These are phyloP conservation scores for Triplophysa rosa DNA, from an alignment of 2,113 vertebrate species.

Conservation along the genomic window DNA sequence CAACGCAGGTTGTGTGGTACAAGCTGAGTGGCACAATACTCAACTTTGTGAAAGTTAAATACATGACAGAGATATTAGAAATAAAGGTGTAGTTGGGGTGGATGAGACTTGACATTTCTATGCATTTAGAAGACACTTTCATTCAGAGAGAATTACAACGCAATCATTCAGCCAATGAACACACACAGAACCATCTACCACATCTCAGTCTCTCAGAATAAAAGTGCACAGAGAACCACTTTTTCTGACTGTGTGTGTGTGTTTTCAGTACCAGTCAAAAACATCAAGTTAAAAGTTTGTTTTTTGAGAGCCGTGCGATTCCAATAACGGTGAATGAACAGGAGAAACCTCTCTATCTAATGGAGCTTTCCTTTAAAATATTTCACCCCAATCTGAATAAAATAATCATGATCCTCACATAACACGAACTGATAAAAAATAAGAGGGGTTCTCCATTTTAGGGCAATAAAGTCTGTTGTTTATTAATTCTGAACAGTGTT, in stretches of 20 bases:
- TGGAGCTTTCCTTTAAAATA: slow-evolving; percentile 38
- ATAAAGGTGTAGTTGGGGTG: too few species aligned
- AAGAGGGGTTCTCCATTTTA: slow-evolving; percentile 62
- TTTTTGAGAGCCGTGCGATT: slow-evolving; percentile 36
- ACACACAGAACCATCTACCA: background rate
- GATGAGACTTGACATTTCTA: too few species aligned
- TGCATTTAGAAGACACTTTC: too few species aligned
- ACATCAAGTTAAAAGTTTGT: slow-evolving; percentile 38
- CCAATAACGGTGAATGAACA: slow-evolving; percentile 46
- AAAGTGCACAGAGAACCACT: background rate
- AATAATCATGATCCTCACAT: slow-evolving; percentile 70
- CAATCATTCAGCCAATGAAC: background rate
- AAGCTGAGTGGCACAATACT: too few species aligned
- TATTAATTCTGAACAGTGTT: slow-evolving; percentile 81
- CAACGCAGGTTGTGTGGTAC: too few species aligned
- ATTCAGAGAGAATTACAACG: too few species aligned
- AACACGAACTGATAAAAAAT: slow-evolving; percentile 60
- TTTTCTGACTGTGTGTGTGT: background rate
- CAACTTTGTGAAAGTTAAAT: too few species aligned
- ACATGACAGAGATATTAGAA: too few species aligned
- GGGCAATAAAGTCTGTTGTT: slow-evolving; percentile 73
- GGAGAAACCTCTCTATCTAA: slow-evolving; percentile 41
- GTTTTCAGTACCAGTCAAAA: slow-evolving; percentile 11
- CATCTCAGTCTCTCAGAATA: background rate
- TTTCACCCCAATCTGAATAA: slow-evolving; percentile 57